phyloP scores from a whole-genome alignment of 2,888 invertebrate genomes.

The Flexamia atlantica region DNA sequence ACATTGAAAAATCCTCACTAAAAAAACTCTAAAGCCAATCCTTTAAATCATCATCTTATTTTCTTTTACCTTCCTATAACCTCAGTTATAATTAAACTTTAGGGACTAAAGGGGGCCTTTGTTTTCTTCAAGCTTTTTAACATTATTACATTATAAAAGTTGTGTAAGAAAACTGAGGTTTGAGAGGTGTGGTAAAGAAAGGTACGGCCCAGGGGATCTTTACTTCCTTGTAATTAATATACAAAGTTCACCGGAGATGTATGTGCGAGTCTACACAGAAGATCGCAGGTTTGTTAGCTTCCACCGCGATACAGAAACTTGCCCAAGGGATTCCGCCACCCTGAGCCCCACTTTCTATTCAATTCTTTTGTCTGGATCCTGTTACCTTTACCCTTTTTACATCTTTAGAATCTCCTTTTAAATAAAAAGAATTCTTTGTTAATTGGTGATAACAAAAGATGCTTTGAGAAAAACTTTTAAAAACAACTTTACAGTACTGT shows the following conservation, averaged over 20 bases:
- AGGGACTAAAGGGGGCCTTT: constrained; percentile 26
- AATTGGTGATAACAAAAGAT: constrained; percentile 36
- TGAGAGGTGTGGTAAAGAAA: constrained; percentile 47
- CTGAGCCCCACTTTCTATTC: constrained; percentile 28
- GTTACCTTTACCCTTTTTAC: constrained; percentile 45
- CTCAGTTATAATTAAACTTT: constrained; percentile 15
- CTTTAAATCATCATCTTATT: no score
- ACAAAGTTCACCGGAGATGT: constrained; percentile 51
- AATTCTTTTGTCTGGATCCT: constrained; percentile 48
- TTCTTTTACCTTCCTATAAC: background rate
- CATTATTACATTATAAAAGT: constrained; percentile 26
- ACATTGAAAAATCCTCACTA: no score
- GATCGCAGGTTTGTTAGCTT: constrained; percentile 46
- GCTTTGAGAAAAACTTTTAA: background rate
- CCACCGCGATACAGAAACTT: constrained; percentile 24
- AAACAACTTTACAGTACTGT: background rate
- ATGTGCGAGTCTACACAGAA: constrained; percentile 32
- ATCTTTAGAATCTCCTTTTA: background rate
- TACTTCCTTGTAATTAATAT: constrained; percentile 50
- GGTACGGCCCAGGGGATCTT: constrained; percentile 8
- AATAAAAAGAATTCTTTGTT: constrained; percentile 1
- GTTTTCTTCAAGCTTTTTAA: constrained; percentile 14
- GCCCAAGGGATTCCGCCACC: constrained; percentile 34
- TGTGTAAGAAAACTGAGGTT: constrained; percentile 31
- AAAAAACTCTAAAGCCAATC: no score